These are phyloP conservation scores for Endotricha flammealis DNA, from an alignment of 2,888 invertebrate genomes.

Conservation along the genomic window DNA sequence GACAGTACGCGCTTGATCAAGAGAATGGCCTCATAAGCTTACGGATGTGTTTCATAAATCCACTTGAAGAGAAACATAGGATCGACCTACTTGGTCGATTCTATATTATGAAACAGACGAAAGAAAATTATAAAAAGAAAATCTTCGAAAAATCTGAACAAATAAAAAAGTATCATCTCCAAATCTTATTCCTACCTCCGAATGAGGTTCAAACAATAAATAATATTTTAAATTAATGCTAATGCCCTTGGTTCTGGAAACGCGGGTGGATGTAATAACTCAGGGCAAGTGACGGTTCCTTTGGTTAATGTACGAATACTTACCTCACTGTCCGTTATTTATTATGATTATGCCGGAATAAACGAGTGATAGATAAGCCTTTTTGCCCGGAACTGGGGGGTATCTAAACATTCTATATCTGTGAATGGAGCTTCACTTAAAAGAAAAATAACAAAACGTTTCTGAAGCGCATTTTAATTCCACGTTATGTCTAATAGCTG, in stretches of 20 bases:
- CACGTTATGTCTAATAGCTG: no score
- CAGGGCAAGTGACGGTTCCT: conserved; percentile 47
- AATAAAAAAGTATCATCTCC: conserved; percentile 26
- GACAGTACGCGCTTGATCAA: no score
- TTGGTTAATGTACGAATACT: conserved; percentile 61
- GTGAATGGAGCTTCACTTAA: neutral
- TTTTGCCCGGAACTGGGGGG: conserved; percentile 19
- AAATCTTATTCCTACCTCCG: conserved; percentile 22
- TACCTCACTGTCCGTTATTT: conserved; percentile 53
- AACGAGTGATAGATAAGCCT: conserved; percentile 56
- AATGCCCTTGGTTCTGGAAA: conserved; percentile 69
- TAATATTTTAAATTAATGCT: conserved; percentile 78
- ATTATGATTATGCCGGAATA: conserved; percentile 60
- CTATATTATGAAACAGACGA: no score
- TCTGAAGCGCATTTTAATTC: no score
- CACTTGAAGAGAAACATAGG: no score
- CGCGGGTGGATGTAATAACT: conserved; percentile 68
- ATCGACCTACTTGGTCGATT: no score
- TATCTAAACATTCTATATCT: conserved; percentile 6
- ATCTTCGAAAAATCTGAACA: conserved; percentile 8
- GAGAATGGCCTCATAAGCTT: no score
- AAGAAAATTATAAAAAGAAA: no score
- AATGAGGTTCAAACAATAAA: conserved; percentile 64
- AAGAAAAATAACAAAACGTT: no score
- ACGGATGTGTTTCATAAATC: no score